phyloP scores from a whole-genome alignment of 2,113 vertebrate genomes.

The Diglossa brunneiventris region DNA sequence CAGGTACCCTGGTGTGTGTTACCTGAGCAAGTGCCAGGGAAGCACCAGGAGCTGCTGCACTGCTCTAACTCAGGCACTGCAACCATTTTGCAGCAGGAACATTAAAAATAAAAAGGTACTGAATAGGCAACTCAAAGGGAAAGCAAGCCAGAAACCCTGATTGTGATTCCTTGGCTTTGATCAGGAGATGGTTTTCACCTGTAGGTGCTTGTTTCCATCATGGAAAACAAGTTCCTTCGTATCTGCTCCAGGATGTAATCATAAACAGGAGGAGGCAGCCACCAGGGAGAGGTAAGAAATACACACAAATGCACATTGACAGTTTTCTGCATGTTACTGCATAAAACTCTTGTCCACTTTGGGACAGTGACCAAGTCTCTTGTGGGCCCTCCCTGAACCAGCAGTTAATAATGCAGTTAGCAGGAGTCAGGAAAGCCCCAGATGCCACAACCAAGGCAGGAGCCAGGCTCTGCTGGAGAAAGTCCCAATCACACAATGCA shows the following conservation, averaged over 20 bases:
- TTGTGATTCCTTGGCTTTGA: not conserved
- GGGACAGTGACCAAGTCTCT: not conserved
- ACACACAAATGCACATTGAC: fast-evolving
- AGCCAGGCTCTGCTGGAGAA: not conserved
- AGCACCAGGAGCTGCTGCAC: not conserved
- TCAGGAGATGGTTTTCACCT: not conserved
- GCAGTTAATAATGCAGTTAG: too few relatives aligned
- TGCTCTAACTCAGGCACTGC: not conserved
- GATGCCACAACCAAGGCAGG: not conserved
- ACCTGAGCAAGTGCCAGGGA: not conserved
- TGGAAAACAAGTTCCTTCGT: not conserved
- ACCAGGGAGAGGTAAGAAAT: not conserved
- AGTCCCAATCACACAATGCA: not conserved
- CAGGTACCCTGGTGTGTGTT: not conserved
- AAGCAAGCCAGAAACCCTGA: not conserved
- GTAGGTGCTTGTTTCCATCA: not conserved
- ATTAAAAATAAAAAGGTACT: not conserved
- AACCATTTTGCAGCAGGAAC: fast-evolving
- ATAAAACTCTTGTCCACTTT: not conserved
- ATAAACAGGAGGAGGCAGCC: not conserved
- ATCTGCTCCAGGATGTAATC: not conserved
- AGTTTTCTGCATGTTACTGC: not conserved
- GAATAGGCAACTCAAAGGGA: not conserved
- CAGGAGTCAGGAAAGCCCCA: not conserved
- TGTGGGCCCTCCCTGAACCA: not conserved